Conservation (phyloP, 2,113 vertebrate genomes). For the Ictalurus punctatus region DNA sequence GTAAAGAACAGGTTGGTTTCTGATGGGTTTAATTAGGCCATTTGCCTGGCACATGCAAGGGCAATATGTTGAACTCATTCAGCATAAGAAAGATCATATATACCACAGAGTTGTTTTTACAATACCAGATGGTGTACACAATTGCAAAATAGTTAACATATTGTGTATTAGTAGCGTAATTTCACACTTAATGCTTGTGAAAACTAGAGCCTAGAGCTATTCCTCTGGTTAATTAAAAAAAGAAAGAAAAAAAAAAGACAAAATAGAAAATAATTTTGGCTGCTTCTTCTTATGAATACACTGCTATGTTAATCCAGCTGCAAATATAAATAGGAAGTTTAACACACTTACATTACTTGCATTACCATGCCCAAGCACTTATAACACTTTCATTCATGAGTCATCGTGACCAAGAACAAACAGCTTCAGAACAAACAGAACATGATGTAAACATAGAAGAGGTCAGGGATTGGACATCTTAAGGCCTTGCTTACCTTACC, state of each 20-base stretch:
- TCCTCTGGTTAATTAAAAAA: not conserved
- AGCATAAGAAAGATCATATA: conserved; percentile 58
- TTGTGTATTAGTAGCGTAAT: conserved; percentile 44
- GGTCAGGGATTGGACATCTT: conserved; percentile 33
- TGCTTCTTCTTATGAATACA: not conserved
- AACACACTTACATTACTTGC: not conserved
- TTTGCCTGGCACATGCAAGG: not conserved
- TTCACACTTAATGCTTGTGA: conserved; percentile 59
- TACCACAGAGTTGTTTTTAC: conserved; percentile 49
- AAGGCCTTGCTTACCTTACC: not conserved
- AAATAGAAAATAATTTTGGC: not conserved
- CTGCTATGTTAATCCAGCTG: not conserved
- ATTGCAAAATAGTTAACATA: conserved; percentile 65
- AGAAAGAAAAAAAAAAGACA: not conserved
- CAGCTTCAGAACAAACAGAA: conserved; percentile 47
- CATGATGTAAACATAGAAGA: conserved; percentile 1
- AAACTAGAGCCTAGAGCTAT: conserved; percentile 12
- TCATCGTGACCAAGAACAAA: conserved; percentile 59
- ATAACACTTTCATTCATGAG: conserved; percentile 26
- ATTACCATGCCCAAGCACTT: not conserved
- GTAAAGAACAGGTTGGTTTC: not conserved
- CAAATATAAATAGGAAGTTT: not conserved
- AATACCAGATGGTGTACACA: conserved; percentile 61
- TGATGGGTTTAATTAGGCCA: not conserved
- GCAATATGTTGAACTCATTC: conserved; percentile 19